Evolutionary conservation across 2,888 invertebrate species (phyloP), one percentile per base, ranked within the genome.

Genomic region (Spisula subtruncata): DNA sequence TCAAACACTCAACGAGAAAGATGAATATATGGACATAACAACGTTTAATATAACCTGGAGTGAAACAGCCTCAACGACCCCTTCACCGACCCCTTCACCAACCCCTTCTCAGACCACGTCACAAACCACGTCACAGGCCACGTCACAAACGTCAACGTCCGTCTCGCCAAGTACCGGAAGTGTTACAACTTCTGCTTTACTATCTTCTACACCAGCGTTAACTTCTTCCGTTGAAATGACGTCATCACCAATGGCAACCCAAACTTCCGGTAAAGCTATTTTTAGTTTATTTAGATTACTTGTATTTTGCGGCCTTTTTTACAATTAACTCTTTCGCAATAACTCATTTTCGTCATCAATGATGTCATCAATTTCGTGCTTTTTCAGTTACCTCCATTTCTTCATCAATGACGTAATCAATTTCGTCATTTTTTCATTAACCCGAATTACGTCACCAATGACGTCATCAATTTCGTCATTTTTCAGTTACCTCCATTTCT

Each of bases 211-310:
- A 0, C 80, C 80, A 16, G 14, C 18, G 16, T 25, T 51, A 2
- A 48, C 81, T 8, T 25, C 81, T 41, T 41, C 80, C 18, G 81
- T 81, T 48, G n/a, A 81, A 54, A 82, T 82, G 82, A 82, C 82
- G 20, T 82, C 82, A 56, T 82, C 82, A 82, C 54, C 54, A 56
- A 48, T 35, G 20, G 16, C 54, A 32, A 82, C 56, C 6, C 6
- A 54, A 82, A 54, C 82, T 51, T 48, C 51, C 8, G 48, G 29
- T 48, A n/a, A 25, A 1, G 29, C 54, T n/a, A n/a, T n/a, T n/a
- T n/a, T n/a, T n/a, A n/a, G n/a, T n/a, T n/a, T n/a, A n/a, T n/a
- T n/a, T n/a, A n/a, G n/a, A n/a, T n/a, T n/a, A n/a, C n/a, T n/a
- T n/a, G n/a, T n/a, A n/a, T n/a, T n/a, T n/a, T n/a, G n/a, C n/a